Evolutionary conservation across 30 jellyfish, hydroid and myxozoan species (phyloP).

Genomic region (Aurelia aurita): DNA sequence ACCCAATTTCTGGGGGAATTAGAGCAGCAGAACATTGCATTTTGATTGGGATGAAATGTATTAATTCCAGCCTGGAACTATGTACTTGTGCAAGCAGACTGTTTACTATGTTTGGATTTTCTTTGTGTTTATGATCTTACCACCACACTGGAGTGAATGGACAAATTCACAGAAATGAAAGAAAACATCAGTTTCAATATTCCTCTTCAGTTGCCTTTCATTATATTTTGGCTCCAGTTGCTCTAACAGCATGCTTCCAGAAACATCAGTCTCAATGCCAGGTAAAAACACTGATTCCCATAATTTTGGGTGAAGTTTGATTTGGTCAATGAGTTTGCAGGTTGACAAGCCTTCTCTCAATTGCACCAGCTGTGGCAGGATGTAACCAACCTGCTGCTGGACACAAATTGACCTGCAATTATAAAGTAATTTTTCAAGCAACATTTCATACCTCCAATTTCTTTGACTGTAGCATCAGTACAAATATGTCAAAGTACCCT

Average conservation of each 20-base stretch:
- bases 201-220: background rate
- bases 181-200: slow-evolving; percentile 30
- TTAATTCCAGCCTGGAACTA: too few relatives aligned
- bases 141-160: slow-evolving; percentile 34
- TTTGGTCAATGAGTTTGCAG: slow-evolving; percentile 15
- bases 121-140: background rate
- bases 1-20: too few relatives aligned
- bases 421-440: background rate
- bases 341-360: slow-evolving; percentile 14
- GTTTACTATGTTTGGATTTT: too few relatives aligned
- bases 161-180: slow-evolving; percentile 27
- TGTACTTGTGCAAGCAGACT: too few relatives aligned
- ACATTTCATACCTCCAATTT: too few relatives aligned
- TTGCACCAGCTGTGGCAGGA: slow-evolving; percentile 30
- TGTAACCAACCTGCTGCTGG: slow-evolving; percentile 29
- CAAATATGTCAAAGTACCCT: too few relatives aligned
- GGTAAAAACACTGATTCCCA: slow-evolving; percentile 21
- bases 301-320: slow-evolving; percentile 15
- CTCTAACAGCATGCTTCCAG: background rate
- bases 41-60: too few relatives aligned
- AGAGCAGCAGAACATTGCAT: too few relatives aligned
- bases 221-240: slow-evolving; percentile 22
- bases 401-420: slow-evolving; percentile 9
- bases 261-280: slow-evolving; percentile 9
- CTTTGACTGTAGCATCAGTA: too few relatives aligned